A percentile compares a stretch with the other conserved stretches of the same genome.
Evolutionary conservation across 2,797 vertebrate species (phyloP).

Genomic region (Rhinella marina): DNA sequence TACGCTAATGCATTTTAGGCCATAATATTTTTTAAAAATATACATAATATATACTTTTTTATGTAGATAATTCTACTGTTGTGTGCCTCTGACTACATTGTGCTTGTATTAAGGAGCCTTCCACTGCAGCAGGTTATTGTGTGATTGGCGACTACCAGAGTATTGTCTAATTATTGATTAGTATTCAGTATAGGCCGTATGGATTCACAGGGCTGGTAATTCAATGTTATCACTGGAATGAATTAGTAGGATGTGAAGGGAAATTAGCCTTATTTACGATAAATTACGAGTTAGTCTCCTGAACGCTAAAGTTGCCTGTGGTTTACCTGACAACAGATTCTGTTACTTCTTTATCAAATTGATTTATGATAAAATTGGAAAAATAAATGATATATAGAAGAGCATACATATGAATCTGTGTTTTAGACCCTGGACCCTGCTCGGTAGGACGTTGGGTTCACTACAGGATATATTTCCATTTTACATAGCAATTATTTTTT

Average conservation of each 20-base stretch:
- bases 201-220: not conserved
- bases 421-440: not conserved
- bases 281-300: constrained; percentile 22
- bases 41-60: too few relatives aligned
- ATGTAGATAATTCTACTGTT: too few relatives aligned
- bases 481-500: not conserved
- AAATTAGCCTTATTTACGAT: not conserved
- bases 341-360: not conserved
- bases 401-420: not conserved
- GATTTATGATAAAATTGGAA: not conserved
- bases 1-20: too few relatives aligned
- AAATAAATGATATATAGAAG: not conserved
- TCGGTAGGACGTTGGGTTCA: not conserved
- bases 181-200: not conserved
- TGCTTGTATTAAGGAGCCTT: not conserved
- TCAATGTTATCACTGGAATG: not conserved
- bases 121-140: not conserved
- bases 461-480: not conserved
- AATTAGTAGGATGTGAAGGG: not conserved
- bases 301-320: not conserved
- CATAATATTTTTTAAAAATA: too few relatives aligned
- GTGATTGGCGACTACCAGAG: not conserved
- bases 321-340: not conserved
- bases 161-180: constrained; percentile 10
- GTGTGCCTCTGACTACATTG: not conserved